These are phyloP conservation scores for Leptogaster cylindrica DNA, from an alignment of 2,888 invertebrate genomes.

Conservation along the genomic window DNA sequence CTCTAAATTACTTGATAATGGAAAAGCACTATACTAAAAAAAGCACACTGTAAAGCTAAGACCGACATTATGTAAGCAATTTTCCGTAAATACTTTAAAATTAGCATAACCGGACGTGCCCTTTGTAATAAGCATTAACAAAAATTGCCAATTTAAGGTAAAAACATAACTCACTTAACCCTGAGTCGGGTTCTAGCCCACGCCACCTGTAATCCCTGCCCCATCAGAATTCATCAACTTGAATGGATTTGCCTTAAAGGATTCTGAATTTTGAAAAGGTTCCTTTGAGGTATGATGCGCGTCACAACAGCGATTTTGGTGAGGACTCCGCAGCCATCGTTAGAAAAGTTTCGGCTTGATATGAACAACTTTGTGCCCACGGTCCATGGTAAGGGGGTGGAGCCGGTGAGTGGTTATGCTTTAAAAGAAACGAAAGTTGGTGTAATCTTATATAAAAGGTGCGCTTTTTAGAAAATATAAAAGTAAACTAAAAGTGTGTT, in stretches of 20 bases:
- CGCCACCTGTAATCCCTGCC: neutral
- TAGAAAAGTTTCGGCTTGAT: neutral
- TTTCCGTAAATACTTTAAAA: no score
- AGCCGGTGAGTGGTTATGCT: neutral
- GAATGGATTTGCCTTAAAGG: constrained; percentile 23
- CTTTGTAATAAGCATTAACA: no score
- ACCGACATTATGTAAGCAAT: no score
- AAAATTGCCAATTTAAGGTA: no score
- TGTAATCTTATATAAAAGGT: neutral
- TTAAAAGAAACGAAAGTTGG: neutral
- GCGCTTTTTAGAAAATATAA: neutral
- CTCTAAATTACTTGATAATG: no score
- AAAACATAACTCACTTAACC: no score
- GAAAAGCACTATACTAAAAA: no score
- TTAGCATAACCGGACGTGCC: no score
- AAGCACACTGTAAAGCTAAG: no score
- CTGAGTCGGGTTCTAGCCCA: no score
- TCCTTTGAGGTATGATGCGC: neutral
- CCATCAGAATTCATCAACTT: constrained; percentile 21
- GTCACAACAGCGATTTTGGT: neutral
- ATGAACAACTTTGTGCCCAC: neutral
- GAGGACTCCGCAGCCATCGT: neutral
- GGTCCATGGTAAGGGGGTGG: neutral
- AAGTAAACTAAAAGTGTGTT: neutral
- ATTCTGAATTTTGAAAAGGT: neutral